A percentile compares a stretch with the other conserved stretches of the same genome.
Conservation (phyloP, 1,140 invertebrate genomes). For the Macrocentrus cingulum region DNA sequence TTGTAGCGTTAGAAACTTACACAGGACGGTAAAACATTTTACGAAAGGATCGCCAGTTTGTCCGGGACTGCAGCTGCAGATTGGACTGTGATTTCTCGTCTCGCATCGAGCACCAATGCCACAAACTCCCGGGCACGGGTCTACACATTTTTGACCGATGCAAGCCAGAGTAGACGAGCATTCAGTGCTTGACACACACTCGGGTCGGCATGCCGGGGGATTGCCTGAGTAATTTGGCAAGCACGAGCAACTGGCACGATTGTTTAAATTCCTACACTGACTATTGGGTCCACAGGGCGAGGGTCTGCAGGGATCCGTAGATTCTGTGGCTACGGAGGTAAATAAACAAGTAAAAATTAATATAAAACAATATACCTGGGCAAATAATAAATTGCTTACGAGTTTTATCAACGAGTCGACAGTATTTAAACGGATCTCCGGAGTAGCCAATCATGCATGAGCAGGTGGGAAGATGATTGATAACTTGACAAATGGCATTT, state of each 20-base stretch:
- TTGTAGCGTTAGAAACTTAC: constrained; percentile 45
- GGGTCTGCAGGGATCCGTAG: constrained; percentile 63
- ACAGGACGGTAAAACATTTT: constrained; percentile 54
- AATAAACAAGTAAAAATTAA: constrained; percentile 28
- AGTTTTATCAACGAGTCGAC: constrained; percentile 56
- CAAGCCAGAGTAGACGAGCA: constrained; percentile 58
- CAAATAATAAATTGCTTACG: constrained; percentile 53
- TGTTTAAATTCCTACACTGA: constrained; percentile 63
- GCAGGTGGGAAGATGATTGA: constrained; percentile 73
- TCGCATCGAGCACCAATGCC: constrained; percentile 61
- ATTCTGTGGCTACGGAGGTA: constrained; percentile 42
- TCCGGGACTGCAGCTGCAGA: constrained; percentile 54
- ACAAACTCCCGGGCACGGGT: constrained; percentile 63
- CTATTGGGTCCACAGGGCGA: constrained; percentile 72
- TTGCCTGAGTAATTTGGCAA: constrained; percentile 65
- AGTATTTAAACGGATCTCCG: constrained; percentile 70
- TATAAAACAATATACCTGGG: background rate
- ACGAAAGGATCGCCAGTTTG: constrained; percentile 62
- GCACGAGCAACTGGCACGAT: constrained; percentile 67
- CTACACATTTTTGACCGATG: constrained; percentile 56
- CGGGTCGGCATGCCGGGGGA: constrained; percentile 68
- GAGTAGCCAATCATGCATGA: constrained; percentile 69
- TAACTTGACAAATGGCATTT: constrained; percentile 74
- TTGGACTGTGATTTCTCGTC: constrained; percentile 58
- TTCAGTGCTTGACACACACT: constrained; percentile 64